These are phyloP conservation scores for Cyclophora albipunctata DNA, from an alignment of 2,888 invertebrate genomes.

Conservation along the genomic window DNA sequence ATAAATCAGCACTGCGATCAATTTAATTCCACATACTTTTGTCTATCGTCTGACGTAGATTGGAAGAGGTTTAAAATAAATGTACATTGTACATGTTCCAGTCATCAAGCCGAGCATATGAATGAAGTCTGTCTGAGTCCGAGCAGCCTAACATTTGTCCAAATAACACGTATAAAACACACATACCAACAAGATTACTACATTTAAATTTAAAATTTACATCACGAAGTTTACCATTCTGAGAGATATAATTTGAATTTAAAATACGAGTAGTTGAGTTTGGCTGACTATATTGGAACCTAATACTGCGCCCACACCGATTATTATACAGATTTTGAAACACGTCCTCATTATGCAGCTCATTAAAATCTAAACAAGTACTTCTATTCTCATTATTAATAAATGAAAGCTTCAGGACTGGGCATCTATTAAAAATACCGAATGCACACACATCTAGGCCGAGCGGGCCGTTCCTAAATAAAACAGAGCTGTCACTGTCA, in stretches of 20 bases:
- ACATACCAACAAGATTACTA: conserved; percentile 19
- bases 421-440: too few species aligned
- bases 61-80: not conserved
- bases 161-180: conserved; percentile 12
- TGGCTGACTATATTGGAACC: conserved; percentile 15
- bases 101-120: conserved; percentile 7
- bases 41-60: too few species aligned
- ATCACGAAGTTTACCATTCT: conserved; percentile 21
- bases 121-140: conserved; percentile 11
- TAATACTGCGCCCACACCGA: conserved; percentile 13
- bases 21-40: not conserved
- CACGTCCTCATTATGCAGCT: conserved; percentile 30
- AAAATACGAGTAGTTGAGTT: conserved; percentile 22
- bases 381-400: too few species aligned
- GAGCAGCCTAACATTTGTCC: conserved; percentile 13
- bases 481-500: too few species aligned
- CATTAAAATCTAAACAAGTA: too few species aligned
- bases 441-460: too few species aligned
- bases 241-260: conserved; percentile 31
- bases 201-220: conserved; percentile 28
- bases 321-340: conserved; percentile 25
- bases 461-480: too few species aligned
- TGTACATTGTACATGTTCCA: not conserved
- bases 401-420: too few species aligned
- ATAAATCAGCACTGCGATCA: conserved; percentile 1